A percentile compares a stretch with the other conserved stretches of the same genome.
Evolutionary conservation across 2,113 vertebrate species (phyloP).

Genomic region (Platichthys flesus): DNA sequence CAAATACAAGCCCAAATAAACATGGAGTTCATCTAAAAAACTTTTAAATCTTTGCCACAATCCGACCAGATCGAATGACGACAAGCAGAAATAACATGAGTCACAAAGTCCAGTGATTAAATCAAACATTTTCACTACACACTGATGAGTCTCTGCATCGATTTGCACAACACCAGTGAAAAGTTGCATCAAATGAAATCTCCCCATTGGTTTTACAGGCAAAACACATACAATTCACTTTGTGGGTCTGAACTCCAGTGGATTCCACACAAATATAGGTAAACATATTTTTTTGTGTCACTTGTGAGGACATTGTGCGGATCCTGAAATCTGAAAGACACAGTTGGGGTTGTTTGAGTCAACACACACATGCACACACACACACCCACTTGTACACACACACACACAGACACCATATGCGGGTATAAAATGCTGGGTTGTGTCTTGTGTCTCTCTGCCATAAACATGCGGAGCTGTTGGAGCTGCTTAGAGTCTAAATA

Average conservation of each 20-base stretch:
- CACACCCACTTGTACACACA: constrained; percentile 2
- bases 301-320: no score
- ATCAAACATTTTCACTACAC: no score
- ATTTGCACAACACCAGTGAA: no score
- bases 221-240: neutral
- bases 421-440: constrained; percentile 46
- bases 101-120: no score
- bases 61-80: no score
- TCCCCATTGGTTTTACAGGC: neutral
- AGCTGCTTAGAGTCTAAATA: constrained; percentile 63
- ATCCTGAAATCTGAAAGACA: neutral
- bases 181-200: neutral
- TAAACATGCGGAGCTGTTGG: constrained; percentile 52
- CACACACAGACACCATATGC: constrained; percentile 49
- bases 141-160: no score
- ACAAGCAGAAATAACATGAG: no score
- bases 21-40: no score
- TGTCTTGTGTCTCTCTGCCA: constrained; percentile 39
- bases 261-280: neutral
- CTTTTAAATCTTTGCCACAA: no score
- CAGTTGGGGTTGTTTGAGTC: neutral
- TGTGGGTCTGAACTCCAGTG: no score
- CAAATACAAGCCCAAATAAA: no score
- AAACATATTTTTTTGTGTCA: no score
- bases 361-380: neutral